Conservation (phyloP, 1,140 invertebrate species). For the Drosophila bocqueti region DNA sequence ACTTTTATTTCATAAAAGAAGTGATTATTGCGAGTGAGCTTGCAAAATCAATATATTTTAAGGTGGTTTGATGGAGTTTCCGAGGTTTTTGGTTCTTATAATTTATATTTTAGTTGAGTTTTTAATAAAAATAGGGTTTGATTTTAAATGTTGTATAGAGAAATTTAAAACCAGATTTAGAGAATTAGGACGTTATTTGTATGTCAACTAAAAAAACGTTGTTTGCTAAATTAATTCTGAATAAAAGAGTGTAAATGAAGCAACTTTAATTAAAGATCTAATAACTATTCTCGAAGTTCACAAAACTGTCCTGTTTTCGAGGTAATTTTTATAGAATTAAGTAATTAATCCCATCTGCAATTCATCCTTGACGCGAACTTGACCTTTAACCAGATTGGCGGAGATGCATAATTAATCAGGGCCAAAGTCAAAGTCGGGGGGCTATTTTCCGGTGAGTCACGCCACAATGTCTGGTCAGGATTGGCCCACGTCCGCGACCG, state of each 20-base stretch:
- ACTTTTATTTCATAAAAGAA: not conserved
- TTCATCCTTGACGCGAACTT: not conserved
- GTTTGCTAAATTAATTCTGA: not conserved
- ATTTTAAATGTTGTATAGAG: too few relatives aligned
- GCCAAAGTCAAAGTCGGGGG: slow-evolving; percentile 41
- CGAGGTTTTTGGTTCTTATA: too few relatives aligned
- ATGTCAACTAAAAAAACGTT: not conserved
- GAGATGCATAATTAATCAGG: slow-evolving; percentile 31
- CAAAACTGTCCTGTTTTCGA: not conserved
- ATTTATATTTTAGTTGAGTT: too few relatives aligned
- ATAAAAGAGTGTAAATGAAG: too few relatives aligned
- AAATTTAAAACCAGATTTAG: too few relatives aligned
- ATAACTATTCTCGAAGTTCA: not conserved
- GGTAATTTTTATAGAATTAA: not conserved
- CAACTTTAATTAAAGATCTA: too few relatives aligned
- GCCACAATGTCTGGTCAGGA: slow-evolving; percentile 7
- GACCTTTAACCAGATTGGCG: slow-evolving; percentile 9
- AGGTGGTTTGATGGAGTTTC: too few relatives aligned
- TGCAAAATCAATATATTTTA: too few relatives aligned
- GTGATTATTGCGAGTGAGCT: too few relatives aligned
- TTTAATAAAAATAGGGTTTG: too few relatives aligned
- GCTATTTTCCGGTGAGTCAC: slow-evolving; percentile 26
- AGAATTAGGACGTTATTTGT: not conserved
- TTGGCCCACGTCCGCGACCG: slow-evolving; percentile 16
- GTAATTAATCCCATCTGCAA: not conserved